These are phyloP conservation scores for Therioaphis trifolii DNA, from an alignment of 2,888 invertebrate genomes.

Conservation along the genomic window DNA sequence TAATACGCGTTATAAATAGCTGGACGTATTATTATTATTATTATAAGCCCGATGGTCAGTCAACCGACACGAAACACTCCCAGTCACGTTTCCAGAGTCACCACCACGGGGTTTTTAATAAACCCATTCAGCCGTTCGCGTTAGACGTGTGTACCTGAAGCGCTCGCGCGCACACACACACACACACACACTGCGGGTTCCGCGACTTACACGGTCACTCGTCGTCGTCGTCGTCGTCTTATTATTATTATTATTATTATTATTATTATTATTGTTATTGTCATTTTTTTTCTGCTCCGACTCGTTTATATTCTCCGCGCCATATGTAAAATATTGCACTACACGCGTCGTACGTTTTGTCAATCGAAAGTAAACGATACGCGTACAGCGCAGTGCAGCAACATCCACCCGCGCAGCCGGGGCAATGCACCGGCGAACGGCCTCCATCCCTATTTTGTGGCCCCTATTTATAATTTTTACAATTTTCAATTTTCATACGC, in stretches of 20 bases:
- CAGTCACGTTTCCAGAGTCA: conserved; percentile 57
- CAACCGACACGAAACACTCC: conserved; percentile 59
- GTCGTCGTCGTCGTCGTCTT: too few relatives aligned
- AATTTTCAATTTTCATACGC: too few relatives aligned
- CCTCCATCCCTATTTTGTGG: too few relatives aligned
- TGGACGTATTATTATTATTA: conserved; percentile 6
- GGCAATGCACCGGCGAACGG: too few relatives aligned
- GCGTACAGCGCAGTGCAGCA: neutral
- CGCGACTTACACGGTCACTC: too few relatives aligned
- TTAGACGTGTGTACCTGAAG: too few relatives aligned
- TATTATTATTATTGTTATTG: neutral
- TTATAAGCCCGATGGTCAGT: conserved; percentile 47
- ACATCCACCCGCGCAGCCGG: too few relatives aligned
- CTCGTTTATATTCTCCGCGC: neutral
- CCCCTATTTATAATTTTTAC: too few relatives aligned
- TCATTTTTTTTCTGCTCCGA: neutral
- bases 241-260: too few relatives aligned
- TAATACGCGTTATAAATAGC: conserved; percentile 21
- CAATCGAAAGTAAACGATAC: neutral
- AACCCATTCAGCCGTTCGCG: conserved; percentile 41
- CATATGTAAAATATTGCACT: neutral
- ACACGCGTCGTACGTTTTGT: conserved; percentile 16
- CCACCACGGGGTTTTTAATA: conserved; percentile 43
- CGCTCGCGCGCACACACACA: neutral
- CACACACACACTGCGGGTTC: neutral